A percentile compares a stretch with the other conserved stretches of the same genome.
Evolutionary conservation across 2,888 invertebrate species (phyloP).

Genomic region (Ochlodes sylvanus): DNA sequence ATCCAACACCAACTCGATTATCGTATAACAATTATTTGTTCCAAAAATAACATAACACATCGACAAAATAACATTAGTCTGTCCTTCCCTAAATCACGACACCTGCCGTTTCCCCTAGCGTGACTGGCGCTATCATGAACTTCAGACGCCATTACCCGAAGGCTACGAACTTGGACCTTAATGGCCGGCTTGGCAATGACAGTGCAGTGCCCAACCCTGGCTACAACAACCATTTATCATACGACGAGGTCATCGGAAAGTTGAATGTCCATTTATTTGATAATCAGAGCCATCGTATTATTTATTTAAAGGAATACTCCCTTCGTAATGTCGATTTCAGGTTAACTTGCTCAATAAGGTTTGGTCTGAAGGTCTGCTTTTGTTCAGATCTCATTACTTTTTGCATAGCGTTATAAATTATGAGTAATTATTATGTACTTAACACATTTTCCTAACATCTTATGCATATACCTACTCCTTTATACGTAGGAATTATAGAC

Average conservation of each 20-base stretch:
- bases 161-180: constrained; percentile 63
- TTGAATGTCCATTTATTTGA: constrained; percentile 1
- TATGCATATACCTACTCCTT: too few species aligned
- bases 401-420: too few species aligned
- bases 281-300: background rate
- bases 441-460: too few species aligned
- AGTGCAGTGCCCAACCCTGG: constrained; percentile 40
- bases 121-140: constrained; percentile 47
- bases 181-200: constrained; percentile 57
- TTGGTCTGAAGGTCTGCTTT: too few species aligned
- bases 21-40: too few species aligned
- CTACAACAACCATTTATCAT: constrained; percentile 4
- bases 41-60: background rate
- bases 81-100: background rate
- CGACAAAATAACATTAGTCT: background rate
- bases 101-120: constrained; percentile 45
- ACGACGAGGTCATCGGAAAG: background rate
- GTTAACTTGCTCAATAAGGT: too few species aligned
- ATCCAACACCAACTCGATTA: too few species aligned
- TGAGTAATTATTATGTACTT: too few species aligned
- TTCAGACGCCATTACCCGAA: constrained; percentile 50
- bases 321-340: background rate
- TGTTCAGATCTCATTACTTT: too few species aligned
- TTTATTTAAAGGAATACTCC: background rate
- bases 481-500: too few species aligned